These are phyloP conservation scores for Menidia beryllina DNA, from an alignment of 2,113 vertebrate genomes.

Conservation along the genomic window DNA sequence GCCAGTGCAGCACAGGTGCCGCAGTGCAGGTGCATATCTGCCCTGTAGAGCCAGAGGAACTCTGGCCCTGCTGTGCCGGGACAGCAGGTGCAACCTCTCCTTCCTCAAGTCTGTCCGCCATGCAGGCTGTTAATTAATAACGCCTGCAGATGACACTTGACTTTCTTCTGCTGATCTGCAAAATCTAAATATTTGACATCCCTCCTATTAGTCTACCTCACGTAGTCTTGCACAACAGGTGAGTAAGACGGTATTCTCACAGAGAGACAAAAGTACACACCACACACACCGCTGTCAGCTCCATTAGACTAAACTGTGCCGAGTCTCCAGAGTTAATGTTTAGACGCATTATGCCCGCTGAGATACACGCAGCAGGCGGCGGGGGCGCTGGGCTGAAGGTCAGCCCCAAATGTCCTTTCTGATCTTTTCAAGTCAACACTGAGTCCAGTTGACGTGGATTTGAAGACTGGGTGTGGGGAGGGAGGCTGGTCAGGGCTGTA, in stretches of 20 bases:
- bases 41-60: slow-evolving; percentile 33
- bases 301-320: slow-evolving; percentile 74
- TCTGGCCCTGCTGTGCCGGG: slow-evolving; percentile 35
- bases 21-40: slow-evolving; percentile 44
- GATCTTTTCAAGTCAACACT: slow-evolving; percentile 66
- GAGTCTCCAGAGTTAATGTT: slow-evolving; percentile 77
- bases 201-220: slow-evolving; percentile 4
- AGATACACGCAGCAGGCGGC: slow-evolving; percentile 61
- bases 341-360: slow-evolving; percentile 70
- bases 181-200: slow-evolving; percentile 7
- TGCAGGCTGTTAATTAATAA: slow-evolving; percentile 24
- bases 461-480: slow-evolving; percentile 4
- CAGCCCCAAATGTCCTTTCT: slow-evolving; percentile 68
- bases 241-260: slow-evolving; percentile 10
- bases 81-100: slow-evolving; percentile 29
- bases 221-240: slow-evolving; percentile 29
- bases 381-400: slow-evolving; percentile 73
- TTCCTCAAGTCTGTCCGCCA: neutral
- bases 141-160: neutral
- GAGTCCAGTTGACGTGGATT: slow-evolving; percentile 60
- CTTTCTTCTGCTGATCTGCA: neutral
- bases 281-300: slow-evolving; percentile 27
- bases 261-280: slow-evolving; percentile 24
- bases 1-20: slow-evolving; percentile 41
- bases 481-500: neutral